phyloP scores from a whole-genome alignment of 2,888 invertebrate species.

The Temnothorax ravouxi region DNA sequence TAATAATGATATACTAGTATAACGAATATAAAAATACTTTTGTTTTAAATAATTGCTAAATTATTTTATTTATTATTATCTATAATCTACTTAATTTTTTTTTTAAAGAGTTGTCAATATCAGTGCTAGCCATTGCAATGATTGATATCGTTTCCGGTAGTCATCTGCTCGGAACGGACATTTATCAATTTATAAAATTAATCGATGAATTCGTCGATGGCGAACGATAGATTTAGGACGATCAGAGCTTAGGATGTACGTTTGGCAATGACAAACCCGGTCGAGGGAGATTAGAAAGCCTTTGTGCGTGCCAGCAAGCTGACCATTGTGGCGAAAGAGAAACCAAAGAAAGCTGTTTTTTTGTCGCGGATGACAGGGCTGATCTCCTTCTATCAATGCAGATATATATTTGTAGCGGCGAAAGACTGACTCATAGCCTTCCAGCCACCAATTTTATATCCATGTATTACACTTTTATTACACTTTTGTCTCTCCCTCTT shows the following conservation, averaged over 20 bases:
- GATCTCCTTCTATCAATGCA: constrained; percentile 40
- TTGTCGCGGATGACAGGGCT: constrained; percentile 40
- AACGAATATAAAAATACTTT: not conserved
- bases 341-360: constrained; percentile 35
- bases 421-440: constrained; percentile 7
- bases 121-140: not conserved
- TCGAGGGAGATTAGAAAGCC: constrained; percentile 46
- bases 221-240: constrained; percentile 40
- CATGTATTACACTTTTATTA: constrained; percentile 25
- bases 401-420: constrained; percentile 47
- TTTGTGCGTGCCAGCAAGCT: constrained; percentile 47
- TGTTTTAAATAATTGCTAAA: not conserved
- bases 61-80: not conserved
- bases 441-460: constrained; percentile 32
- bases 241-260: constrained; percentile 44
- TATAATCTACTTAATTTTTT: not conserved
- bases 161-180: constrained; percentile 27
- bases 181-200: constrained; percentile 47
- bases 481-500: not conserved
- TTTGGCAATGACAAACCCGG: constrained; percentile 49
- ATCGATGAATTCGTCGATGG: constrained; percentile 27
- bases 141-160: constrained; percentile 31
- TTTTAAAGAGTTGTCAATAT: not conserved
- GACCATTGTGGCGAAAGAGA: constrained; percentile 46
- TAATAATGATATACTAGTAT: not conserved